These are phyloP conservation scores for Cephus sareptanus DNA, from an alignment of 2,888 invertebrate species.

Conservation along the genomic window DNA sequence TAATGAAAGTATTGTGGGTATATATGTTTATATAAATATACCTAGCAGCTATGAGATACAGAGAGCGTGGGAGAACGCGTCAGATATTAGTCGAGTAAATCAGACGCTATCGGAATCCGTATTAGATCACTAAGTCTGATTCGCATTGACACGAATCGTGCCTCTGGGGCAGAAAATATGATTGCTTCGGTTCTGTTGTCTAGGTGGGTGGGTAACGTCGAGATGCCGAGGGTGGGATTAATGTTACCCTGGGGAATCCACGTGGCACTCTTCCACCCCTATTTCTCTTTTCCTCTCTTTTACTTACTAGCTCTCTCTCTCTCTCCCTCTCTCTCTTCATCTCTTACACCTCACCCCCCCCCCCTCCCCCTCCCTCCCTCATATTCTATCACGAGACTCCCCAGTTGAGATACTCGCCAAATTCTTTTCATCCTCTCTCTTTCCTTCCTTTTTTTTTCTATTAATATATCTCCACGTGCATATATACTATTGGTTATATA, in stretches of 20 bases:
- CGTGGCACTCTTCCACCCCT: slow-evolving; percentile 25
- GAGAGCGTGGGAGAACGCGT: background rate
- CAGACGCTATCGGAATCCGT: slow-evolving; percentile 61
- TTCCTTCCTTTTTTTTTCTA: background rate
- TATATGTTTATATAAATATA: background rate
- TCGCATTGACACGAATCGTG: slow-evolving; percentile 65
- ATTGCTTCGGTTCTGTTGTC: slow-evolving; percentile 58
- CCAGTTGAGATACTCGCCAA: background rate
- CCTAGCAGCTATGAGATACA: background rate
- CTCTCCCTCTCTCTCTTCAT: slow-evolving; percentile 16
- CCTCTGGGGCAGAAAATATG: slow-evolving; percentile 65
- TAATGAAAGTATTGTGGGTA: background rate
- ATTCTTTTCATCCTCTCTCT: background rate
- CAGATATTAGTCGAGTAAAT: slow-evolving; percentile 50
- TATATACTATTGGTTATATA: background rate
- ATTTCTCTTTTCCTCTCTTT: slow-evolving; percentile 28
- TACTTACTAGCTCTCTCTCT: slow-evolving; percentile 3
- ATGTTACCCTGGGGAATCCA: slow-evolving; percentile 64
- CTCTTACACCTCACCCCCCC: no score
- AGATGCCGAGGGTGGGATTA: slow-evolving; percentile 52
- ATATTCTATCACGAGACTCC: background rate
- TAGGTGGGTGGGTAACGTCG: slow-evolving; percentile 29
- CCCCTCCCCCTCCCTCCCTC: background rate
- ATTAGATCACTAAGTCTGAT: slow-evolving; percentile 65
- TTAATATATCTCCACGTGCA: background rate